Base-by-base conservation (phyloP, 2,888 invertebrate genomes). In the Thera obeliscata region DNA sequence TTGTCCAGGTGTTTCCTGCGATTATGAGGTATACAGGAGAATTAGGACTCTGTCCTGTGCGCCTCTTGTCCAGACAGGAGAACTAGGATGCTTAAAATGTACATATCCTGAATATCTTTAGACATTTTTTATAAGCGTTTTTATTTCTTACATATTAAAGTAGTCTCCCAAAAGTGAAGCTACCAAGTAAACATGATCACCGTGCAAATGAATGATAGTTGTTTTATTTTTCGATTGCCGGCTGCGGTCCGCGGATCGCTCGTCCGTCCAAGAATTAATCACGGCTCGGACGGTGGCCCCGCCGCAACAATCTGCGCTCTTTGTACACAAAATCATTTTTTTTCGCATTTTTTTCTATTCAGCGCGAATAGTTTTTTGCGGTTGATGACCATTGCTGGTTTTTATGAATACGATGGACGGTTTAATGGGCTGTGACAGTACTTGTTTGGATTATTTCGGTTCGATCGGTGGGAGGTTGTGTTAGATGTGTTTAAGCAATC, bases 171-270 rank as follows among this genome's bases (percentile, higher is more conserved):
- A 5, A 41, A 56, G 88, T 89, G 81, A 89, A 89, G 88, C 89
- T 88, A 88, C 88, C 74, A 71, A 56, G 79, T 83, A 84, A 87
- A 87, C 80, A 87, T 87, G 82, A 86, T 86, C 77, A 82, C 76
- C 69, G 66, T 78, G 78, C 81, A 91, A 91, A 91, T 91, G 89
- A 92, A 89, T 92, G 83, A 90, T 91, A 87, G 90, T 89, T 87
- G 89, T 92, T 93, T 93, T 90, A 92, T 92, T 92, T 91, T 91
- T 88, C 91, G 86, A 91, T 92, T 89, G 89, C 84, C 74, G 83
- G 68, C 75, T 89, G 91, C 87, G 91, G 91, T 90, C 77, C 81
- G 78, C 80, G 81, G 81, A 72, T 76, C 78, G 69, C 33, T 56
- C 77, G 87, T 75, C 82, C 85, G 87, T 84, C 90, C 91, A 91